Evolutionary conservation across 2,797 vertebrate genomes (phyloP).

Genomic region (Lacerta viridis): DNA sequence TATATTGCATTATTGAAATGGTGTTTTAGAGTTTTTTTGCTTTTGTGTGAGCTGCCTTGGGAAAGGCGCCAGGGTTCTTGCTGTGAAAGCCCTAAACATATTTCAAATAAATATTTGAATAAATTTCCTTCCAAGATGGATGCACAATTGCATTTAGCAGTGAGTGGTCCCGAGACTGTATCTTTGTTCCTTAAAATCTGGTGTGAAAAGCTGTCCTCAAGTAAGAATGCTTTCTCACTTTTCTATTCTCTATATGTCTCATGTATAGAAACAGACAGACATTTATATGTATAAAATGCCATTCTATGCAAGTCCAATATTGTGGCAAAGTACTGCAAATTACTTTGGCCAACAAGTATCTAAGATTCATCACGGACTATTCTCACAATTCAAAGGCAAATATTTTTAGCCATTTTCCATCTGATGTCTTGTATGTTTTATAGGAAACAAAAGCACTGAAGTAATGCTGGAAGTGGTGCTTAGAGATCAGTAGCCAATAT

Average conservation of each 20-base stretch:
- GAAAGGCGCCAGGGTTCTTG: not conserved
- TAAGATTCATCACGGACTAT: not conserved
- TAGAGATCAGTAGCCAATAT: not conserved
- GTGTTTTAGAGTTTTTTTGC: not conserved
- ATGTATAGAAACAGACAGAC: not conserved
- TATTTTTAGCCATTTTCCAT: not conserved
- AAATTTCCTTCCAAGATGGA: not conserved
- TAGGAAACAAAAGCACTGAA: not conserved
- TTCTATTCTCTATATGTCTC: not conserved
- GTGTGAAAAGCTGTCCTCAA: not conserved
- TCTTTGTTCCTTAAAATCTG: not conserved
- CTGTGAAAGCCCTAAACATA: not conserved
- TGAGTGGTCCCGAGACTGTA: not conserved
- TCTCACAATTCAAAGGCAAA: not conserved
- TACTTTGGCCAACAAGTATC: not conserved
- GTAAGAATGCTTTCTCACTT: not conserved
- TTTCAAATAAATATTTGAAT: not conserved
- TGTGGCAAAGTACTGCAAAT: not conserved
- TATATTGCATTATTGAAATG: too few relatives aligned
- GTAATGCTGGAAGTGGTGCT: not conserved
- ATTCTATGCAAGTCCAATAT: not conserved
- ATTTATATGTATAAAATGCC: not conserved
- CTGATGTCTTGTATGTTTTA: not conserved
- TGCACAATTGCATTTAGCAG: not conserved
- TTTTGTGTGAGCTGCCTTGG: not conserved